These are phyloP conservation scores for Chromobotia macracanthus DNA, from an alignment of 2,797 vertebrate genomes.

Conservation along the genomic window DNA sequence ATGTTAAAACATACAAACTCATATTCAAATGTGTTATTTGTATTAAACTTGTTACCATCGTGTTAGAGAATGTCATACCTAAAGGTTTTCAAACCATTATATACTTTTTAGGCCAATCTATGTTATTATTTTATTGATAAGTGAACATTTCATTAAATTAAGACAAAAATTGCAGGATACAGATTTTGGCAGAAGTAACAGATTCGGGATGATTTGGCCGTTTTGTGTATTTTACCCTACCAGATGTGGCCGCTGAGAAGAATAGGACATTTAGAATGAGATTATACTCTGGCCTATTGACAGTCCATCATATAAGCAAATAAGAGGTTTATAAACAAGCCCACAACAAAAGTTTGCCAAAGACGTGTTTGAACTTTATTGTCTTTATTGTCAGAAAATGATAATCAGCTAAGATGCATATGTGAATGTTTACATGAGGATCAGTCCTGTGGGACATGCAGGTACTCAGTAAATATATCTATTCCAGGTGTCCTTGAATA, in stretches of 20 bases:
- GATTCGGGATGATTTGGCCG: slow-evolving; percentile 45
- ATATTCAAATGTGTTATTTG: no score
- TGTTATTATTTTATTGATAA: slow-evolving; percentile 17
- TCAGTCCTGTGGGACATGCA: slow-evolving; percentile 2
- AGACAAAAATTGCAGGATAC: neutral
- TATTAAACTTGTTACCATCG: no score
- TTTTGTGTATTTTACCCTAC: slow-evolving; percentile 78
- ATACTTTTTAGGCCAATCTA: no score
- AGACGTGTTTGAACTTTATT: slow-evolving; percentile 47
- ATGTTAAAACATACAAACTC: no score
- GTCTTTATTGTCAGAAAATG: neutral
- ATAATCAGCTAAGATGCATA: neutral
- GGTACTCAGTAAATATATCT: slow-evolving; percentile 31
- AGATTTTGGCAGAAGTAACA: neutral
- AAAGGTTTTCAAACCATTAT: no score
- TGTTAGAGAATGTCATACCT: no score
- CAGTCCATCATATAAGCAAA: slow-evolving; percentile 59
- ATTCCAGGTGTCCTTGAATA: slow-evolving; percentile 20
- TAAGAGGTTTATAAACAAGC: slow-evolving; percentile 48
- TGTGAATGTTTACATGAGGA: neutral
- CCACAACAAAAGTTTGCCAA: slow-evolving; percentile 26
- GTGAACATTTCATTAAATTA: slow-evolving; percentile 5
- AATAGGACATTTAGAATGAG: slow-evolving; percentile 76
- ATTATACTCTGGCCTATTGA: slow-evolving; percentile 66
- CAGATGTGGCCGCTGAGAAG: slow-evolving; percentile 74